These are phyloP conservation scores for Hypsopygia costalis DNA, from an alignment of 2,888 invertebrate species.

Conservation along the genomic window DNA sequence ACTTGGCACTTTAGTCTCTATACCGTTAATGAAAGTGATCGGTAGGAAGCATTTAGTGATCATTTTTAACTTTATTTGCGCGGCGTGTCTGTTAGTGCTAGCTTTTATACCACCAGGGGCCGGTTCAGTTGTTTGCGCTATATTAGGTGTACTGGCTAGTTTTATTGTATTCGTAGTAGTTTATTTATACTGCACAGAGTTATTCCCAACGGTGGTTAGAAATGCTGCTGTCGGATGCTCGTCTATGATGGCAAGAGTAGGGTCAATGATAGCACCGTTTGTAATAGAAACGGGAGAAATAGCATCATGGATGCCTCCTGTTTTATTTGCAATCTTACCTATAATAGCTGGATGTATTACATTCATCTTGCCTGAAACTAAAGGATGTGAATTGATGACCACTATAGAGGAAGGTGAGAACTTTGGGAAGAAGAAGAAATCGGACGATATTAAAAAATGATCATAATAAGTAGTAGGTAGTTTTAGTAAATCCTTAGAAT, in stretches of 20 bases:
- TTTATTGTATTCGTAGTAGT: slow-evolving; percentile 92
- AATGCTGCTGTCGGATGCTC: slow-evolving; percentile 93
- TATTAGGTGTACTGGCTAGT: slow-evolving; percentile 88
- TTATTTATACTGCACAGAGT: slow-evolving; percentile 92
- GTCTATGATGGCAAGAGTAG: slow-evolving; percentile 93
- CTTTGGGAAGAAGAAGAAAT: slow-evolving; percentile 49
- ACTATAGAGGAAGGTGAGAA: slow-evolving; percentile 90
- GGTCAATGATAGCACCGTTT: slow-evolving; percentile 92
- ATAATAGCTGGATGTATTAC: slow-evolving; percentile 75
- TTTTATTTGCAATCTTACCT: slow-evolving; percentile 86
- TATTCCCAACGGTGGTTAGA: slow-evolving; percentile 93
- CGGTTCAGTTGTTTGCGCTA: slow-evolving; percentile 81
- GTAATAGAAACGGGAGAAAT: slow-evolving; percentile 81
- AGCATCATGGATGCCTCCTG: slow-evolving; percentile 83
- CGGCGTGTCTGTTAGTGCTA: slow-evolving; percentile 81
- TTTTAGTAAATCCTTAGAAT: no score
- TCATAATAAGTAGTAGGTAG: no score
- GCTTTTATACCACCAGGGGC: slow-evolving; percentile 70
- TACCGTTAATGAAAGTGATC: slow-evolving; percentile 82
- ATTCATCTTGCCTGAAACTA: slow-evolving; percentile 88
- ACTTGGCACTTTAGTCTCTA: slow-evolving; percentile 81
- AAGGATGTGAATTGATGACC: slow-evolving; percentile 87
- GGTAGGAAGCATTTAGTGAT: slow-evolving; percentile 85
- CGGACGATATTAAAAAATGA: slow-evolving; percentile 7
- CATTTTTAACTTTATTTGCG: slow-evolving; percentile 82